Percentiles rank a stretch among this genome's conserved stretches.
phyloP scores from a whole-genome alignment of 2,797 vertebrate genomes.

The Xyrichtys novacula region DNA sequence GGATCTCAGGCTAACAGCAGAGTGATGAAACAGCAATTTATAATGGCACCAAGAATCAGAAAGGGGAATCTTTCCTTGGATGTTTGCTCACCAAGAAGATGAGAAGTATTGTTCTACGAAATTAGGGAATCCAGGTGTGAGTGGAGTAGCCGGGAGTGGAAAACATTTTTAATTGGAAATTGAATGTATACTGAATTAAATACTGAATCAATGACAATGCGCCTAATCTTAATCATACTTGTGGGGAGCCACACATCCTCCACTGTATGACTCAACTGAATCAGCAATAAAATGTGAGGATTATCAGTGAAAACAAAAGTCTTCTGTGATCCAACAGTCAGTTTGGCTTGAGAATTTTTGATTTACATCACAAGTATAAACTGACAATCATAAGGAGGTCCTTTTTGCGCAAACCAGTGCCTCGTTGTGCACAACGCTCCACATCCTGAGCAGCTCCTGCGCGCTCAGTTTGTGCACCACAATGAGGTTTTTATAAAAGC shows the following conservation, averaged over 20 bases:
- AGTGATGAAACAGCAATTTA: background rate
- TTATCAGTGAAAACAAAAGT: background rate
- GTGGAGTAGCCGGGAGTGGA: too few relatives aligned
- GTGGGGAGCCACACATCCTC: background rate
- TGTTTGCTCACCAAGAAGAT: background rate
- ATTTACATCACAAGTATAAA: background rate
- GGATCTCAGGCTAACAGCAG: background rate
- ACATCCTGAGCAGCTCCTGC: conserved; percentile 87
- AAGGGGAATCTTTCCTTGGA: background rate
- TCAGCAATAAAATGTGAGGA: background rate
- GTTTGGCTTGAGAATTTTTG: background rate
- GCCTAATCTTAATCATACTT: background rate
- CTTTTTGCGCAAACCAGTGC: conserved; percentile 81
- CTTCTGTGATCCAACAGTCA: background rate
- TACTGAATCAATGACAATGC: background rate
- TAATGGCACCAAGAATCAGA: conserved; percentile 47
- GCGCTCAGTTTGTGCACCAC: conserved; percentile 90
- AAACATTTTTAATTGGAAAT: background rate
- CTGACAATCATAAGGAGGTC: conserved; percentile 48
- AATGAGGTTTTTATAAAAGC: conserved; percentile 88
- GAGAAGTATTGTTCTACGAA: conserved; percentile 56
- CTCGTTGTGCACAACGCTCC: conserved; percentile 81
- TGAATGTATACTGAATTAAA: background rate
- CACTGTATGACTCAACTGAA: background rate
- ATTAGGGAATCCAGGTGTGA: too few relatives aligned